Conservation (phyloP, 1,140 invertebrate genomes). For the Conus betulinus region DNA sequence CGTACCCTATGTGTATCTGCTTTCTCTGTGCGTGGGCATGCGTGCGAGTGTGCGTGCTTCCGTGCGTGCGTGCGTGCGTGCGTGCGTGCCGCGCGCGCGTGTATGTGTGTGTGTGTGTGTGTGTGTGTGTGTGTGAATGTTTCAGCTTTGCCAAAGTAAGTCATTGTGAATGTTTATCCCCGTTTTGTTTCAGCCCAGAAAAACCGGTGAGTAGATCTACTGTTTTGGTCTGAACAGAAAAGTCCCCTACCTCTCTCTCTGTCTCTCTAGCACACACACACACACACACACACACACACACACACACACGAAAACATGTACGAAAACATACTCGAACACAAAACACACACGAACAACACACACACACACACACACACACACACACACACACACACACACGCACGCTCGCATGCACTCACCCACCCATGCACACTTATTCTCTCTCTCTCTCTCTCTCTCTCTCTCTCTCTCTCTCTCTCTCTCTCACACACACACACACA, state of each 20-base stretch:
- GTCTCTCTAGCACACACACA: not conserved
- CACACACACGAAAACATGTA: not conserved
- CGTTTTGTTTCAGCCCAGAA: no score
- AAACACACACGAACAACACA: not conserved
- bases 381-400: not conserved
- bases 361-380: not conserved
- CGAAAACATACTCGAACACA: not conserved
- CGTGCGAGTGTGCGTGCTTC: not conserved
- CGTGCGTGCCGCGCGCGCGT: not conserved
- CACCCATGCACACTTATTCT: not conserved
- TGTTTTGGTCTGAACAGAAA: no score
- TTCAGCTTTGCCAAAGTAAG: not conserved
- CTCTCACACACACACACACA: no score
- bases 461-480: no score
- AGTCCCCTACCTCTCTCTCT: no score
- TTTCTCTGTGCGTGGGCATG: not conserved
- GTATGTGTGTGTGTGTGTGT: not conserved
- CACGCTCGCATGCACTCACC: not conserved
- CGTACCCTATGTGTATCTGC: no score
- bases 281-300: not conserved
- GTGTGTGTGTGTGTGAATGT: not conserved
- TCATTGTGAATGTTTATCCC: no score
- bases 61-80: not conserved
- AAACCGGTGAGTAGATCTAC: no score
- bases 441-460: no score